These are phyloP conservation scores for Trididemnum miniatum DNA, from an alignment of 23 tunicate species.

Conservation along the genomic window DNA sequence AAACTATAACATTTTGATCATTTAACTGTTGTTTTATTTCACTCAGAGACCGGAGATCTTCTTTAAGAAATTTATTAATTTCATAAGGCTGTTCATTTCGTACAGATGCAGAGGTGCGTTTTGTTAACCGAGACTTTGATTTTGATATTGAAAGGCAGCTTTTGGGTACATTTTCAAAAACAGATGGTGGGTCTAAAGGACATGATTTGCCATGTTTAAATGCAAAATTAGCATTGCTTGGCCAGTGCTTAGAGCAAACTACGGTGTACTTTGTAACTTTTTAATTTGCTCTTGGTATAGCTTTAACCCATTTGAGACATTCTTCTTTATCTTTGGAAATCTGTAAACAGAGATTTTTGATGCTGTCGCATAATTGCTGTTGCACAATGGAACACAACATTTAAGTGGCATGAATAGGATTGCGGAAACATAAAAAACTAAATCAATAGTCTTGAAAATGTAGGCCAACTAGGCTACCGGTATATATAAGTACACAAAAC, in stretches of 20 bases:
- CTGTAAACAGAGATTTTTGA: neutral
- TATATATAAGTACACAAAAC: too few relatives aligned
- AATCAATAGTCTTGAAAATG: too few relatives aligned
- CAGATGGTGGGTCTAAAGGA: neutral
- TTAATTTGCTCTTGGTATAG: neutral
- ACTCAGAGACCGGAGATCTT: neutral
- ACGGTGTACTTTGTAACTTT: neutral
- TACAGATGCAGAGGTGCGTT: neutral
- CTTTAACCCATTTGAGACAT: neutral
- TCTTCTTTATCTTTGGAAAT: neutral
- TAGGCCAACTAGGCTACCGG: too few relatives aligned
- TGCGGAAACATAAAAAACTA: too few relatives aligned
- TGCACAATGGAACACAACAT: slow-evolving; percentile 8
- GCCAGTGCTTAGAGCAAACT: neutral
- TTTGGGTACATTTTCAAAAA: neutral
- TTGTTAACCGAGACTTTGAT: neutral
- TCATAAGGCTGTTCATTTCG: neutral
- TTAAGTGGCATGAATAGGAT: neutral
- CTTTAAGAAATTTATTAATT: neutral
- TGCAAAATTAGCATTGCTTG: neutral
- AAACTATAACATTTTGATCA: neutral
- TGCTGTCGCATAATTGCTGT: neutral
- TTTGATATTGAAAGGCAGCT: neutral
- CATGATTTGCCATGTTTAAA: neutral
- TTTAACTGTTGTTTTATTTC: neutral